phyloP scores from a whole-genome alignment of 64 coral and sea anemone genomes.

The Porites lutea region DNA sequence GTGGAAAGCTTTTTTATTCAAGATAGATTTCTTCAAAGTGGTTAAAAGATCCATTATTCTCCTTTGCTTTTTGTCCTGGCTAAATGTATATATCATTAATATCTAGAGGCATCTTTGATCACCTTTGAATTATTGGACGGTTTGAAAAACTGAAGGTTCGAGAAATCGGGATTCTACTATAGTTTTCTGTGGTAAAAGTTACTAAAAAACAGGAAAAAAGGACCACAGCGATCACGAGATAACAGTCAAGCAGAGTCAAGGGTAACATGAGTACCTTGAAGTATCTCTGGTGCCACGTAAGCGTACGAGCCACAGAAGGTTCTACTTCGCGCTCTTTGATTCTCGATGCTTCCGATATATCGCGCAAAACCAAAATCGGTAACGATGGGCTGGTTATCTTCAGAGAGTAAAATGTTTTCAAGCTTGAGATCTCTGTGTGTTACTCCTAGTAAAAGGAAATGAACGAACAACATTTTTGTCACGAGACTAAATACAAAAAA shows the following conservation, averaged over 20 bases:
- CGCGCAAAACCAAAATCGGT: slow-evolving; percentile 95
- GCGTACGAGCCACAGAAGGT: slow-evolving; percentile 93
- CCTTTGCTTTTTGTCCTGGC: too few species aligned
- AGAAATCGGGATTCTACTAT: too few species aligned
- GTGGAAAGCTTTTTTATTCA: too few species aligned
- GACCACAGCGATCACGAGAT: neutral
- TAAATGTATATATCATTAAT: too few species aligned
- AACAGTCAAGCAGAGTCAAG: neutral
- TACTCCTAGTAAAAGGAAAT: slow-evolving; percentile 57
- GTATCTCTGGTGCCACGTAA: slow-evolving; percentile 89
- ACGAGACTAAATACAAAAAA: too few species aligned
- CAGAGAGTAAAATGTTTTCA: slow-evolving; percentile 82
- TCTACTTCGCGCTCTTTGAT: slow-evolving; percentile 64
- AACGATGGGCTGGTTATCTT: slow-evolving; percentile 70
- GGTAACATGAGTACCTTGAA: slow-evolving; percentile 67
- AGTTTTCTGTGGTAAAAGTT: too few species aligned
- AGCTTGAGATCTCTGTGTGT: slow-evolving; percentile 89
- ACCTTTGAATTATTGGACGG: too few species aligned
- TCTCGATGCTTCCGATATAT: slow-evolving; percentile 36
- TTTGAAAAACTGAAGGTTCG: too few species aligned
- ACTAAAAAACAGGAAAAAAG: neutral
- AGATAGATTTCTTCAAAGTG: too few species aligned
- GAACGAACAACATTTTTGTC: too few species aligned
- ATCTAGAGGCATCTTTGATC: too few species aligned
- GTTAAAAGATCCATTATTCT: too few species aligned